Conservation (phyloP, 2,797 vertebrate genomes). For the Halcyon badia region DNA sequence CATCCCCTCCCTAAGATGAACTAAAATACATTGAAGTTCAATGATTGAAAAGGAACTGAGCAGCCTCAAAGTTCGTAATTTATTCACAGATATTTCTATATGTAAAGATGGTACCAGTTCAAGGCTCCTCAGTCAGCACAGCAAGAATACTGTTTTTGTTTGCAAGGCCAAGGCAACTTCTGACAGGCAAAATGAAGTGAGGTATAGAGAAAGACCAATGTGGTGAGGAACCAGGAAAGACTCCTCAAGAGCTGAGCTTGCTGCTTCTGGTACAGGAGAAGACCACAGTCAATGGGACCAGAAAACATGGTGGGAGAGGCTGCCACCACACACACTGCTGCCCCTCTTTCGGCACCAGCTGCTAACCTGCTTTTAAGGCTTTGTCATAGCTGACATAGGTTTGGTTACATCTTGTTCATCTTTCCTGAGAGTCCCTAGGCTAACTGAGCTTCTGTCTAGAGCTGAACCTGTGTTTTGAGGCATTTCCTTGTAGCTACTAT, state of each 20-base stretch:
- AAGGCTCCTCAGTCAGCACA: neutral
- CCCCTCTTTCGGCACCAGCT: neutral
- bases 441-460: neutral
- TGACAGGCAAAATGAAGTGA: neutral
- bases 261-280: neutral
- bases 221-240: neutral
- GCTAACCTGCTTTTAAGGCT: neutral
- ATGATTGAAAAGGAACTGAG: neutral
- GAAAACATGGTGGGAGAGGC: neutral
- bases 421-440: neutral
- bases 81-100: neutral
- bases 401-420: neutral
- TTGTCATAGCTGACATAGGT: neutral
- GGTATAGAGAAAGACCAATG: neutral
- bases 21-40: neutral
- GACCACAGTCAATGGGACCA: accelerated
- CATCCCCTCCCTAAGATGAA: neutral
- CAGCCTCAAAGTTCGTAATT: neutral
- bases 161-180: neutral
- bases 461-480: neutral
- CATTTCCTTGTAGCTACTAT: neutral
- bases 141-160: neutral
- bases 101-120: neutral
- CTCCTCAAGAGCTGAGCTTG: neutral
- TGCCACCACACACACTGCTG: neutral